Base-by-base conservation (phyloP, 2,888 invertebrate species). In the Drosophila mimetica region DNA sequence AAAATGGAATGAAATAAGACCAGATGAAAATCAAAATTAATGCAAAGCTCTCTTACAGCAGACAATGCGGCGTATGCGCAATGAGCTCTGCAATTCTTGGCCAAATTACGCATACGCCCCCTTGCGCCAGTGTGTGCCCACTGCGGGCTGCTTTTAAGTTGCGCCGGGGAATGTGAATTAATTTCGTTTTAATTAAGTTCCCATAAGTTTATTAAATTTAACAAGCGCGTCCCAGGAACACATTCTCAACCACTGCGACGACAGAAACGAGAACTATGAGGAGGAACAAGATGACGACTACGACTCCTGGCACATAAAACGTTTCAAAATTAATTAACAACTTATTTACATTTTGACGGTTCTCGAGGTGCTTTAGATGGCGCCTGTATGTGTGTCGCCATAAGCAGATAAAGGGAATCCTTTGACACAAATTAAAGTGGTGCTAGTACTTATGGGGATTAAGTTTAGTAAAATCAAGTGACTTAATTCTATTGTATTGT, bases 271-370 rank as follows among this genome's bases (percentile, higher is more conserved):
- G 39, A 51, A 64, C 63, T 64, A 65, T 42, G 16, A 37, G n/a
- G 37, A 30, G 20, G 46, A 18, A 22, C 36, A 61, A 8, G 50
- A 65, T 28, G 61, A 47, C 37, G 47, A 50, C 20, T 64, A 28
- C 64, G n/a, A 65, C 36, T 51, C 39, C 20, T 60, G 34, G 54
- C 46, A 34, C 55, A 50, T 41, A 48, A 67, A 74, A 52, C 70
- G 60, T 79, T 81, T 73, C 73, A 57, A 79, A 83, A 77, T 83
- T 83, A 86, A 86, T 80, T 75, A 79, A 76, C 79, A 79, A 73
- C 66, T 75, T 72, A 86, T 77, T 79, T 79, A 67, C 70, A 55
- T 51, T 67, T 44, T 51, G 32, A 44, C 37, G 52, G 52, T 41
- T 63, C 57, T 37, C 58, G 32, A 32, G 46, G 44, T 37, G 25